These are phyloP conservation scores for Chaetophractus vellerosus DNA, from an alignment of 2,797 vertebrate species.

Conservation along the genomic window DNA sequence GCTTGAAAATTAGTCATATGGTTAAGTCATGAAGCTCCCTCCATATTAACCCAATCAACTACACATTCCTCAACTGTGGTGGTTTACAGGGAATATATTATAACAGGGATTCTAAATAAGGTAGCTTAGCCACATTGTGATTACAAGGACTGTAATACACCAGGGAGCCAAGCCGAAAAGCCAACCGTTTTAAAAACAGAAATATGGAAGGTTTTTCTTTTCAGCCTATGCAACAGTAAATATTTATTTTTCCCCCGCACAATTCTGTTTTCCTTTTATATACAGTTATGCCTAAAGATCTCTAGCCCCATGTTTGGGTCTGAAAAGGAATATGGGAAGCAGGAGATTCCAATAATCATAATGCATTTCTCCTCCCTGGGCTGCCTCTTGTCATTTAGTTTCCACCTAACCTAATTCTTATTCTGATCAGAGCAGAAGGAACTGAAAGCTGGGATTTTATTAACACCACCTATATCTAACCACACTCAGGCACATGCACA, in stretches of 20 bases:
- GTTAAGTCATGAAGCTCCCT: neutral
- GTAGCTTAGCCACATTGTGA: neutral
- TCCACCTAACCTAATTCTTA: slow-evolving; percentile 89
- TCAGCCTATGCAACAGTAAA: slow-evolving; percentile 68
- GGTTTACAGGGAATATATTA: neutral
- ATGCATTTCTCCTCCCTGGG: slow-evolving; percentile 75
- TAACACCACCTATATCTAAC: slow-evolving; percentile 81
- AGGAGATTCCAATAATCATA: slow-evolving; percentile 81
- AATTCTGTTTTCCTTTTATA: slow-evolving; percentile 76
- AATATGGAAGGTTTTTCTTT: slow-evolving; percentile 49
- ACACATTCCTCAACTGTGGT: neutral
- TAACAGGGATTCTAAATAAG: neutral
- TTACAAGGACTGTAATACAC: neutral
- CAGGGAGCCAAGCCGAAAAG: neutral
- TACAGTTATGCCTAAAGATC: slow-evolving; percentile 64
- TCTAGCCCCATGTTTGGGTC: slow-evolving; percentile 60
- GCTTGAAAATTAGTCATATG: neutral
- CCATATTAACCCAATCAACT: neutral
- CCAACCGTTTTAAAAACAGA: neutral
- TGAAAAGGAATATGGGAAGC: slow-evolving; percentile 80
- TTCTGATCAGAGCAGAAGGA: slow-evolving; percentile 87
- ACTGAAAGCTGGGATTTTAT: slow-evolving; percentile 86
- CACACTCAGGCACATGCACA: slow-evolving; percentile 50
- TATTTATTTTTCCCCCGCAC: slow-evolving; percentile 56
- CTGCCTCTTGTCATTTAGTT: slow-evolving; percentile 85